Evolutionary conservation across 2,113 vertebrate genomes (phyloP).

Genomic region (Macaca nemestrina): DNA sequence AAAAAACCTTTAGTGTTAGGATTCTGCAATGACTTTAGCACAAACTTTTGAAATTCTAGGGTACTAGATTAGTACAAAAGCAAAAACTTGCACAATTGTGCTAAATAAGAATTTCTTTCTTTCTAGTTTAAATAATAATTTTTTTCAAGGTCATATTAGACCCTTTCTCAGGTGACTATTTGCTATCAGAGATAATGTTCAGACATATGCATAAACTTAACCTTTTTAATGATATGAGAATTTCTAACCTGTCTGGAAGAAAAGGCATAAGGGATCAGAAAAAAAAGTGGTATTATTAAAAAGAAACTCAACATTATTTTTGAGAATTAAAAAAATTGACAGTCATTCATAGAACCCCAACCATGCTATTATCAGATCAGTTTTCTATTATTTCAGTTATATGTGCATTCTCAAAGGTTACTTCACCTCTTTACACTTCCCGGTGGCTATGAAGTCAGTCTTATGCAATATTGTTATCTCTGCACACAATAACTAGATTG

Average conservation of each 20-base stretch:
- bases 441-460: background rate
- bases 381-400: background rate
- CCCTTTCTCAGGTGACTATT: background rate
- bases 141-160: background rate
- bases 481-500: background rate
- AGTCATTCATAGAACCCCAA: background rate
- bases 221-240: background rate
- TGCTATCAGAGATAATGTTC: background rate
- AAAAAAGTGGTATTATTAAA: background rate
- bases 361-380: background rate
- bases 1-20: background rate
- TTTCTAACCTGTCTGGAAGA: constrained; percentile 7
- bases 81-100: background rate
- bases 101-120: background rate
- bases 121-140: background rate
- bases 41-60: background rate
- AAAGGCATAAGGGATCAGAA: background rate
- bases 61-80: background rate
- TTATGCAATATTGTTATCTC: background rate
- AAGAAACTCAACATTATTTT: constrained; percentile 26
- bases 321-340: background rate
- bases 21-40: background rate
- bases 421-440: background rate
- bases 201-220: background rate
- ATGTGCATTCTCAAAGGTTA: background rate